Evolutionary conservation across 2,797 vertebrate genomes (phyloP), one percentile per base, ranked within the genome.

Genomic region (Naso thynnoides): DNA sequence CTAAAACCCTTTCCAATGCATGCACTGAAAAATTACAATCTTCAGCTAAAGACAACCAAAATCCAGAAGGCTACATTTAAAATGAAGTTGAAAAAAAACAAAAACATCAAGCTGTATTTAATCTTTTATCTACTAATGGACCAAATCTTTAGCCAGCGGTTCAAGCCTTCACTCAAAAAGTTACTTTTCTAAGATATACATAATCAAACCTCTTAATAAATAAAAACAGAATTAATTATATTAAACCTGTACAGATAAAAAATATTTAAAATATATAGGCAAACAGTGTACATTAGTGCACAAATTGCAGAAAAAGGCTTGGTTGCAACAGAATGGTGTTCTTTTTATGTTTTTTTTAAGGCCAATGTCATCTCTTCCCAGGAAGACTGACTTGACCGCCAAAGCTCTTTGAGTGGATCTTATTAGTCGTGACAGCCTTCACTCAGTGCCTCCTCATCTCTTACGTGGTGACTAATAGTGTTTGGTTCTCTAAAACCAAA

Each of bases 211-310:
- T 73, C 82, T 83, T 60, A 94, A 95, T 94, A 95, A 95, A 93
- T 95, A 91, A 92, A 83, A 92, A 91, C 81, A 78, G 85, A 74
- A 79, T 84, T 75, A 87, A 89, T 91, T 86, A 91, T 78, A 86
- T 81, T 83, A 89, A 88, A 92, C 53, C 87, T 91, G 82, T 92
- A 92, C 89, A 93, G 78, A 89, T 88, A 90, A 72, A 88, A 91
- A 86, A 77, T 71, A 88, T 87, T 83, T 88, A 74, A 90, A 87
- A 81, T 85, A 86, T 84, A 70, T 85, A 93, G 91, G 95, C 91
- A 93, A 92, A 92, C 89, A 88, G 90, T 93, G 89, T 93, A 91
- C 73, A 87, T 89, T 92, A 92, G 92, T 94, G 92, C 92, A 93
- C 84, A 82, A 90, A 87, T 91, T 85, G 91, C 87, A 93, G 90